Conservation (phyloP, 2,113 vertebrate species). For the Danio rerio region DNA sequence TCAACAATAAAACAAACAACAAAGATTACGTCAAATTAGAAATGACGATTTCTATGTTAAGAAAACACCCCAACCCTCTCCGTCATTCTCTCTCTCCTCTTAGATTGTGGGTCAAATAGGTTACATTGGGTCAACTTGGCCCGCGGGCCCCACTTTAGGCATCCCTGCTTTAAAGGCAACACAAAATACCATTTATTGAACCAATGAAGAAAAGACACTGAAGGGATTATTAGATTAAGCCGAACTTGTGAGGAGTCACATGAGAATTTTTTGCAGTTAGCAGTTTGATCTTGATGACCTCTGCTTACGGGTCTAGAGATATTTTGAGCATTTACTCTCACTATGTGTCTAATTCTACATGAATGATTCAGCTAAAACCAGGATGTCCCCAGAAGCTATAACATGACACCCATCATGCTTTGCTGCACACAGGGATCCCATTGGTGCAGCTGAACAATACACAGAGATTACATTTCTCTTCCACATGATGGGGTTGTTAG, state of each 20-base stretch:
- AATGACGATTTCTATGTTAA: too few species aligned
- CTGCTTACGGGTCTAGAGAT: conserved; percentile 4
- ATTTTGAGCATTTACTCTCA: not conserved
- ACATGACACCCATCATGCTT: conserved; percentile 41
- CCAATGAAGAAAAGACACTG: not conserved
- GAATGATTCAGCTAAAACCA: not conserved
- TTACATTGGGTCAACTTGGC: too few species aligned
- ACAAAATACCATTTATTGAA: too few species aligned
- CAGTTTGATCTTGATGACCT: conserved; percentile 45
- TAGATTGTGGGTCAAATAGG: too few species aligned
- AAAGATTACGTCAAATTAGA: too few species aligned
- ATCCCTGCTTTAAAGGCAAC: too few species aligned
- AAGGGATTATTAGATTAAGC: conserved; percentile 36
- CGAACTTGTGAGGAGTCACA: conserved; percentile 15
- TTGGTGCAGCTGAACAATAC: conserved; percentile 5
- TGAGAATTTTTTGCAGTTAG: conserved; percentile 25
- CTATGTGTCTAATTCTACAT: not conserved
- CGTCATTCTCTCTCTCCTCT: too few species aligned
- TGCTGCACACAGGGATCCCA: conserved; percentile 4
- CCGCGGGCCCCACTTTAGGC: too few species aligned
- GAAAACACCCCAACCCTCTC: too few species aligned
- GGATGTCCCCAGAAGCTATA: not conserved
- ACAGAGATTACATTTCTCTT: conserved; percentile 17
- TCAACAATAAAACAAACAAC: too few species aligned
- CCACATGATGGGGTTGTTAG: not conserved